Evolutionary conservation across 2,797 vertebrate genomes (phyloP), one percentile per base, ranked within the genome.

Genomic region (Tapirus indicus): DNA sequence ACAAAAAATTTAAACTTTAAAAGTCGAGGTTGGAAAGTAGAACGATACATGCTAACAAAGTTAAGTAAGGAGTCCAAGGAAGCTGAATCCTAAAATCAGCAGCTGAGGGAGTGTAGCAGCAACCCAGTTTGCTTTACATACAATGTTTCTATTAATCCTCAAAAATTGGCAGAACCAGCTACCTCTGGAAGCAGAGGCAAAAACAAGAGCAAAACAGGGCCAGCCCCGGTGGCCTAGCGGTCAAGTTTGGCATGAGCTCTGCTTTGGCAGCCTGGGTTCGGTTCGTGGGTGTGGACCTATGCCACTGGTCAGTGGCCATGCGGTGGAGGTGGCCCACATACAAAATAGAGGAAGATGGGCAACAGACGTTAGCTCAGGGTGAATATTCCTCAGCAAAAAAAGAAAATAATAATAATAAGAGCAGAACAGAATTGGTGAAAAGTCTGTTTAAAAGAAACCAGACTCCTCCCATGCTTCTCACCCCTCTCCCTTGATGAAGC

Each of bases 1-100:
- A 56, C 66, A 44, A 47, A 64, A 23, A 54, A 38, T 21, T 35
- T 7, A 25, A 44, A 75, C 38, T 52, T 69, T 72, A 44, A 71
- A 78, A 84, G 32, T 41, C 56, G 29, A 91, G 10, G 17, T 56
- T 68, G 7, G 14, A 47, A 94, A 74, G 29, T 68, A 74, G 69
- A 96, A 94, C 44, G 32, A 79, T 16, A 91, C 54, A 68, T 56
- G 35, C 44, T 35, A 18, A 25, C 66, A 71, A 86, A 94, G 72
- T 71, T 72, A 93, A 83, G 10, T 54, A 93, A 84, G 87, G 56
- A 72, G 35, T 85, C 58, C 21, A 77, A 96, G 60, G 80, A 84
- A 69, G 62, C 3, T 54, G 21, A 49, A 32, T 62, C 32, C 52
- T 83, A 69, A 94, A 80, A 41, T 47, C 35, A 83, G 32, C 2